Conservation (phyloP, 1,140 invertebrate species). For the Pseudomyrmex flavicornis region DNA sequence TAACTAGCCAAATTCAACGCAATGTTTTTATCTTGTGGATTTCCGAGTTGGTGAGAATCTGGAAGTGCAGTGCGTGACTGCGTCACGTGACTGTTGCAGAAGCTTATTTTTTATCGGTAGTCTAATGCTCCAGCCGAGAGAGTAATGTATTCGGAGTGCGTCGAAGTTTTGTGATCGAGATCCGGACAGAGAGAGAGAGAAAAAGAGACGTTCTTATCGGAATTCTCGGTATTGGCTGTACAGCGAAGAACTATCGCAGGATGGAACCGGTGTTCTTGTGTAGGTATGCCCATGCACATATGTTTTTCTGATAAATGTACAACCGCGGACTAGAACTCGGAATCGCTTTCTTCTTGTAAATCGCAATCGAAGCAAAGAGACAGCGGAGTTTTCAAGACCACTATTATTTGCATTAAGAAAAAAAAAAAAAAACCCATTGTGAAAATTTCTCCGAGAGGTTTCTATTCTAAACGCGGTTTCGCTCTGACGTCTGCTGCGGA, state of each 20-base stretch:
- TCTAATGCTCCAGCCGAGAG: conserved; percentile 30
- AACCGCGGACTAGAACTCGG: conserved; percentile 25
- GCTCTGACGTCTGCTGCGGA: neutral
- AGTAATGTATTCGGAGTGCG: conserved; percentile 45
- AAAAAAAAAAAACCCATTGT: neutral
- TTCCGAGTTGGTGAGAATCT: conserved; percentile 41
- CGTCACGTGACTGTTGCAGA: conserved; percentile 50
- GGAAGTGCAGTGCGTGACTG: conserved; percentile 57
- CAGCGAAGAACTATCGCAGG: conserved; percentile 30
- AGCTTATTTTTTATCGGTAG: conserved; percentile 65
- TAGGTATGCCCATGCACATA: conserved; percentile 57
- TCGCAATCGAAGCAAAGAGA: neutral
- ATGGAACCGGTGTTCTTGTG: conserved; percentile 43
- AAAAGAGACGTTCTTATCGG: conserved; percentile 12
- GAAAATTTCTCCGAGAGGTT: neutral
- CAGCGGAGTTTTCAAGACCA: neutral
- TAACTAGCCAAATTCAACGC: conserved; percentile 14
- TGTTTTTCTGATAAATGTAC: conserved; percentile 47
- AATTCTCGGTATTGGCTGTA: conserved; percentile 41
- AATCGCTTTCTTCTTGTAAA: conserved; percentile 6
- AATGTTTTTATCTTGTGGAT: conserved; percentile 16
- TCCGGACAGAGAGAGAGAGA: neutral
- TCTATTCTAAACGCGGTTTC: neutral
- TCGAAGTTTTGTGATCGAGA: conserved; percentile 60
- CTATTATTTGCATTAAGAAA: conserved; percentile 20